These are phyloP conservation scores for Ahaetulla prasina DNA, from an alignment of 2,113 vertebrate genomes.

Conservation along the genomic window DNA sequence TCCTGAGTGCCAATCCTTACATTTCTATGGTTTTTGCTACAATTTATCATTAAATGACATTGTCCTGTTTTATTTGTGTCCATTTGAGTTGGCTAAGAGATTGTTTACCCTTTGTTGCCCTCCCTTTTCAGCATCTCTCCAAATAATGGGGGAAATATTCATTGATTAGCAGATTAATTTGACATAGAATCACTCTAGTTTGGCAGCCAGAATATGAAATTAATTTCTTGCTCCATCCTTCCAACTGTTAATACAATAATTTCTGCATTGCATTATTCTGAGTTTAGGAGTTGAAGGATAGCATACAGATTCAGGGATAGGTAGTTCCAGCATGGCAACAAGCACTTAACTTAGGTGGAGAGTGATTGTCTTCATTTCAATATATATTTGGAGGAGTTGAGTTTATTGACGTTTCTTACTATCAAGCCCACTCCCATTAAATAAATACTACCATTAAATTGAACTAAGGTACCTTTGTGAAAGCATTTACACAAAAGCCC, in stretches of 20 bases:
- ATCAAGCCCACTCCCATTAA: background rate
- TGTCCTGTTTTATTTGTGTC: background rate
- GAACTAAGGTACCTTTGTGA: background rate
- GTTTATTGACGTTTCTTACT: background rate
- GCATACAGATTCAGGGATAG: background rate
- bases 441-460: background rate
- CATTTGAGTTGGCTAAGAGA: background rate
- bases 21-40: background rate
- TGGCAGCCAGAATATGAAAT: background rate
- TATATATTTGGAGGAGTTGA: background rate
- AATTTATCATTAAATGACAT: background rate
- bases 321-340: background rate
- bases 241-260: background rate
- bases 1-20: background rate
- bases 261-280: background rate
- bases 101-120: background rate
- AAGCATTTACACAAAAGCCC: background rate
- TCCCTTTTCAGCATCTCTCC: background rate
- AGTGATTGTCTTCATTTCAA: background rate
- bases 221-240: background rate
- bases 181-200: background rate
- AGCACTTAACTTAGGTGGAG: background rate
- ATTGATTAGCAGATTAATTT: background rate
- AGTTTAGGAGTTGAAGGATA: background rate
- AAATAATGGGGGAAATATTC: background rate